Evolutionary conservation across 2,113 vertebrate species (phyloP).

Genomic region (Sterna hirundo): DNA sequence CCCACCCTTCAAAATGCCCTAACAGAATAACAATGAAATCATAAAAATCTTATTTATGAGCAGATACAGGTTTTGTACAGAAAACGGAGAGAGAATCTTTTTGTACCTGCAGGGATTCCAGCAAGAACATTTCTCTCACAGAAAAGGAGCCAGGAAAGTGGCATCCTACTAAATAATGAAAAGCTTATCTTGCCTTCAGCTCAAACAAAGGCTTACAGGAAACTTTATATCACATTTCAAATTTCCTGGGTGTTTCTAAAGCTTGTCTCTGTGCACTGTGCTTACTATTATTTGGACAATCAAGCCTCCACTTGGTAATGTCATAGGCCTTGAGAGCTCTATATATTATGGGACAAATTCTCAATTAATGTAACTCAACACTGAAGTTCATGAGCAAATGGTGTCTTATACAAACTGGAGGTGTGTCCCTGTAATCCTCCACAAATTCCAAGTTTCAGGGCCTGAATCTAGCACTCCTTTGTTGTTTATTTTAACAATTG

Average conservation of each 20-base stretch:
- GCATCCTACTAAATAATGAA: constrained; percentile 62
- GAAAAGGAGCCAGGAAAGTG: constrained; percentile 24
- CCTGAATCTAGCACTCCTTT: neutral
- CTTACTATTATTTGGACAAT: neutral
- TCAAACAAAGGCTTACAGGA: constrained; percentile 41
- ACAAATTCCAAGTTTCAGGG: neutral
- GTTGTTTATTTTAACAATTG: neutral
- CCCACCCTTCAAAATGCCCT: neutral
- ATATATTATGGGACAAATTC: neutral
- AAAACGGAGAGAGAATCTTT: neutral
- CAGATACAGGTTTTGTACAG: neutral
- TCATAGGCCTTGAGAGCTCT: neutral
- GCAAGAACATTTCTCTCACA: constrained; percentile 5
- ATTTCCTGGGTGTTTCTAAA: constrained; percentile 1
- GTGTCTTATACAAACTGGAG: neutral
- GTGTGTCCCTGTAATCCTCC: neutral
- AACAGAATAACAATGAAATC: neutral
- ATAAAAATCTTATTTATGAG: neutral
- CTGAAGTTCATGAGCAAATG: neutral
- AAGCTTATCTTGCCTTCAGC: constrained; percentile 45
- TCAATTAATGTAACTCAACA: neutral
- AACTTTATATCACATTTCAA: constrained; percentile 44
- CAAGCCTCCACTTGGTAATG: neutral
- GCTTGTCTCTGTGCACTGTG: neutral
- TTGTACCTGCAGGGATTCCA: constrained; percentile 23